phyloP scores from a whole-genome alignment of 1,140 invertebrate species.

The Pteromalus puparum region DNA sequence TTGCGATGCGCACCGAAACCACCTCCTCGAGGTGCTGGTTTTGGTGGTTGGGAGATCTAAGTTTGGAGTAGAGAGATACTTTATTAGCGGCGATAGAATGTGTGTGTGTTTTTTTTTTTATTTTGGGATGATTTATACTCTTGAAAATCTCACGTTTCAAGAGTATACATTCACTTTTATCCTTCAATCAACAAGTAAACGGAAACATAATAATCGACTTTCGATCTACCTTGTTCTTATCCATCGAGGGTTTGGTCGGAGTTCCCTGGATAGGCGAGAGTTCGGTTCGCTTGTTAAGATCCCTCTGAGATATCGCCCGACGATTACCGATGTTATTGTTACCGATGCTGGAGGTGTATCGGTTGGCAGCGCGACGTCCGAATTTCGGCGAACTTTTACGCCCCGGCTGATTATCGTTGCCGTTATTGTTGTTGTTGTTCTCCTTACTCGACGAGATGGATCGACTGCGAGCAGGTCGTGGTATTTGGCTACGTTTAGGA shows the following conservation, averaged over 20 bases:
- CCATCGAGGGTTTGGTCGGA: slow-evolving; percentile 59
- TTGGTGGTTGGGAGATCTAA: background rate
- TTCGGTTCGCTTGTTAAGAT: slow-evolving; percentile 50
- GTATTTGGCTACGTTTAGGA: slow-evolving; percentile 71
- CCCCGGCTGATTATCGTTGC: slow-evolving; percentile 55
- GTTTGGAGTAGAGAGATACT: background rate
- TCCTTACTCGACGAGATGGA: slow-evolving; percentile 65
- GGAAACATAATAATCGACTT: too few relatives aligned
- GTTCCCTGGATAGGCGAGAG: slow-evolving; percentile 70
- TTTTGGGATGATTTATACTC: too few relatives aligned
- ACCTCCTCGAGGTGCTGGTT: slow-evolving; percentile 8
- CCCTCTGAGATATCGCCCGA: slow-evolving; percentile 45
- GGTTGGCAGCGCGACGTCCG: slow-evolving; percentile 57
- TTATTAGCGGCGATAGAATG: too few relatives aligned
- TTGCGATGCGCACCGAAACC: slow-evolving; percentile 3
- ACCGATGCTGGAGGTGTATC: slow-evolving; percentile 57
- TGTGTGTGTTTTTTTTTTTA: too few relatives aligned
- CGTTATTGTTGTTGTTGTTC: slow-evolving; percentile 59
- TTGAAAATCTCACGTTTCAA: too few relatives aligned
- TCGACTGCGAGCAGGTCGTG: slow-evolving; percentile 64
- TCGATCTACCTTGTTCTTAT: slow-evolving; percentile 27
- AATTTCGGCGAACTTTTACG: slow-evolving; percentile 62
- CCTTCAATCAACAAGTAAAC: background rate
- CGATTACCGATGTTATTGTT: slow-evolving; percentile 52
- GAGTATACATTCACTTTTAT: too few relatives aligned